Percentiles rank a stretch among this genome's conserved stretches.
Conservation (phyloP, 2,888 invertebrate species). For the Dasypogon diadema region DNA sequence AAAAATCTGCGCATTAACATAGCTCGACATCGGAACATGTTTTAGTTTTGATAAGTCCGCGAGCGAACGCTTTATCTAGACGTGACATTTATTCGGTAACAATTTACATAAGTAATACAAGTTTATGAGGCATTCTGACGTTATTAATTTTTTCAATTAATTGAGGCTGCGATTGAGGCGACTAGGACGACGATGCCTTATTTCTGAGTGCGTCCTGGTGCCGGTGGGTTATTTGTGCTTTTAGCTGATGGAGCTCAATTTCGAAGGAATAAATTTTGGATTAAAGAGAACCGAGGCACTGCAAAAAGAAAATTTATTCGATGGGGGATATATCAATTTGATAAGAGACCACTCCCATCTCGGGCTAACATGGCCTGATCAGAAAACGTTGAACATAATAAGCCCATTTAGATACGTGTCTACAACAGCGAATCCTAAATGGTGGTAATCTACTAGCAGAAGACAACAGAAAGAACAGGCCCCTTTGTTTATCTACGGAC, state of each 20-base stretch:
- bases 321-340: constrained; percentile 13
- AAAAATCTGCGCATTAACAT: constrained; percentile 45
- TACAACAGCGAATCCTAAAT: constrained; percentile 9
- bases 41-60: constrained; percentile 12
- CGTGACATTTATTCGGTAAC: constrained; percentile 49
- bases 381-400: constrained; percentile 47
- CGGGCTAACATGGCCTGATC: constrained; percentile 8
- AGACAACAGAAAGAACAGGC: constrained; percentile 14
- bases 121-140: constrained; percentile 34
- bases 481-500: constrained; percentile 11
- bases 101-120: constrained; percentile 50
- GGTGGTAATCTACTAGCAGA: constrained; percentile 13
- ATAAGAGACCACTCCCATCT: constrained; percentile 38
- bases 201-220: no score
- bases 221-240: no score
- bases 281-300: constrained; percentile 1
- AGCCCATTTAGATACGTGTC: constrained; percentile 43
- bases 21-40: constrained; percentile 39
- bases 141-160: constrained; percentile 49
- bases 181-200: background rate
- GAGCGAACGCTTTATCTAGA: constrained; percentile 40
- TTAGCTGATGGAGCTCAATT: background rate
- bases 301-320: constrained; percentile 11
- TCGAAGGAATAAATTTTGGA: background rate
- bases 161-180: constrained; percentile 10